These are phyloP conservation scores for Tenthredo amoena DNA, from an alignment of 2,888 invertebrate genomes.

Conservation along the genomic window DNA sequence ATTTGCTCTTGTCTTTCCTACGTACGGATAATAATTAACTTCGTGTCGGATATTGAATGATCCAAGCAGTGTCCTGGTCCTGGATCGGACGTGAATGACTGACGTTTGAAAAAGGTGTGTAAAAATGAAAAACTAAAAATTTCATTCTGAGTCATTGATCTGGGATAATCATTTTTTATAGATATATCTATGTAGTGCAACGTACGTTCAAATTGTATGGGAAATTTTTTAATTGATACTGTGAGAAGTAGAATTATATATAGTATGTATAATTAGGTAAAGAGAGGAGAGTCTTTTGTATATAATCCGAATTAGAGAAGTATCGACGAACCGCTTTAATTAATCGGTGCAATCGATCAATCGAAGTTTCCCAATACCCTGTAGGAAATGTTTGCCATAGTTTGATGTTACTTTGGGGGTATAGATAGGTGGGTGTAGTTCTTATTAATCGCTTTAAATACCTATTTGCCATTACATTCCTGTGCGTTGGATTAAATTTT, in stretches of 20 bases:
- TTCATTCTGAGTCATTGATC: too few relatives aligned
- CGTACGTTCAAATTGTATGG: too few relatives aligned
- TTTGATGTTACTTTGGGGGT: neutral
- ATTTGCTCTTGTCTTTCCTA: too few relatives aligned
- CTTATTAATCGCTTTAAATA: conserved; percentile 18
- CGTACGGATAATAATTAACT: too few relatives aligned
- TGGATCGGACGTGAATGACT: too few relatives aligned
- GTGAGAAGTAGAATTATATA: neutral
- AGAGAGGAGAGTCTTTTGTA: neutral
- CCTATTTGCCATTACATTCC: neutral
- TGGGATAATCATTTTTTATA: too few relatives aligned
- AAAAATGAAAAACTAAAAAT: too few relatives aligned
- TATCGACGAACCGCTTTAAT: neutral
- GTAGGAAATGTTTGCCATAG: conserved; percentile 1
- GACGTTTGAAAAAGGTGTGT: too few relatives aligned
- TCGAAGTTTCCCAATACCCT: conserved; percentile 5
- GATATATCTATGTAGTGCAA: too few relatives aligned
- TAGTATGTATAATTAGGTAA: neutral
- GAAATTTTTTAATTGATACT: too few relatives aligned
- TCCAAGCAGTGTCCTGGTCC: too few relatives aligned
- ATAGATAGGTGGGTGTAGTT: neutral
- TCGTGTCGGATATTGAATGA: too few relatives aligned
- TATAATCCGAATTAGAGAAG: neutral
- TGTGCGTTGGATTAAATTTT: neutral
- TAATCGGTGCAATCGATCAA: neutral